phyloP scores from a whole-genome alignment of 2,113 vertebrate genomes.

The Lanius ludovicianus region DNA sequence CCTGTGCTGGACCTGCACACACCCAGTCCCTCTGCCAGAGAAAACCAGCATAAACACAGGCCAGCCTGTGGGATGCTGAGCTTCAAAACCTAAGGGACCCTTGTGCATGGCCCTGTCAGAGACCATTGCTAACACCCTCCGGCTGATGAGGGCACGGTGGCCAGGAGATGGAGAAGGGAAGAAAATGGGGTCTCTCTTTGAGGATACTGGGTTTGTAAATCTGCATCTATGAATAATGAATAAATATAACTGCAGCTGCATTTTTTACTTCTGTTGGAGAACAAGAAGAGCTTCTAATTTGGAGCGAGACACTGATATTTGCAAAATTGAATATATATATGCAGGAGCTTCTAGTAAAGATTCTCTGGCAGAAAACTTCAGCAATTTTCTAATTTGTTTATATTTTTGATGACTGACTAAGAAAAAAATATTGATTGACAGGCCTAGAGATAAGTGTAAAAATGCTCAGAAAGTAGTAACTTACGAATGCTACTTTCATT shows the following conservation, averaged over 20 bases:
- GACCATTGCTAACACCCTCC: neutral
- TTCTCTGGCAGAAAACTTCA: neutral
- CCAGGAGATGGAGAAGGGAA: neutral
- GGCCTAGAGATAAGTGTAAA: neutral
- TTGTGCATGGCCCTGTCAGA: neutral
- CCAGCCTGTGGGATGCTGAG: neutral
- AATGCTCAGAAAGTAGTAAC: neutral
- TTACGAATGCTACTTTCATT: neutral
- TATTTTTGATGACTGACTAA: neutral
- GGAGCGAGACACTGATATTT: neutral
- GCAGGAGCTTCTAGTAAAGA: neutral
- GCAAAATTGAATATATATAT: neutral
- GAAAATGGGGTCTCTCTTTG: neutral
- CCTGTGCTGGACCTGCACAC: neutral
- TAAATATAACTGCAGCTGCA: neutral
- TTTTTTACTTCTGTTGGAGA: neutral
- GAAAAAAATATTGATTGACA: slow-evolving; percentile 15
- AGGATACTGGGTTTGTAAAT: neutral
- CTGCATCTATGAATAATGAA: neutral
- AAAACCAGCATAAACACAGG: neutral
- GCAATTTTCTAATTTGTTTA: neutral
- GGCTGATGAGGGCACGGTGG: neutral
- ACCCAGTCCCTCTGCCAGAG: fast-evolving
- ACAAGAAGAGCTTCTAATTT: neutral
- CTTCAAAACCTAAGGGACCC: fast-evolving